Conservation (phyloP, 2,888 invertebrate genomes). For the Tethea ocularis region DNA sequence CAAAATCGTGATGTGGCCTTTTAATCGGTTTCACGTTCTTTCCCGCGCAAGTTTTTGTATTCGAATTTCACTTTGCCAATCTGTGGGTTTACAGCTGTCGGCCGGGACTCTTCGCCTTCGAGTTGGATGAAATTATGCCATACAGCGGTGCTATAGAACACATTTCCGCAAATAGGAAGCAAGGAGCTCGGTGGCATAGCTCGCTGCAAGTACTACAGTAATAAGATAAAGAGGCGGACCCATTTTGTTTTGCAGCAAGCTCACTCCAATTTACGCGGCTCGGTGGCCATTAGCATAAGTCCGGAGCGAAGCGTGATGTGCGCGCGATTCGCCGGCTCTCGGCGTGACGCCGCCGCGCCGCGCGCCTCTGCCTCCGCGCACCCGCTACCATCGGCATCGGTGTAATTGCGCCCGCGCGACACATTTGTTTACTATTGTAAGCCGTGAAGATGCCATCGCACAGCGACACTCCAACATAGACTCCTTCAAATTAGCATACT, state of each 20-base stretch:
- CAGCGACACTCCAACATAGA: constrained; percentile 61
- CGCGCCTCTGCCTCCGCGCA: constrained; percentile 34
- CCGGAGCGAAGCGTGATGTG: constrained; percentile 74
- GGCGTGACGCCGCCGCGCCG: constrained; percentile 58
- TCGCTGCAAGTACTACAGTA: constrained; percentile 61
- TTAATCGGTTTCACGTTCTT: constrained; percentile 83
- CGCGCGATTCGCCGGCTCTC: constrained; percentile 68
- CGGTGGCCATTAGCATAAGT: constrained; percentile 81
- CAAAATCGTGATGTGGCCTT: constrained; percentile 83
- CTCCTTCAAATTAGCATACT: constrained; percentile 78
- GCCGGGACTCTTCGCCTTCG: constrained; percentile 43
- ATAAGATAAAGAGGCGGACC: constrained; percentile 81
- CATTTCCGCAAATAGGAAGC: constrained; percentile 42
- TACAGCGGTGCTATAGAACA: constrained; percentile 52
- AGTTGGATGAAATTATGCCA: constrained; percentile 54
- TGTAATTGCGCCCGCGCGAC: constrained; percentile 78
- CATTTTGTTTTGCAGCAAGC: constrained; percentile 77
- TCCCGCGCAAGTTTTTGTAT: constrained; percentile 81
- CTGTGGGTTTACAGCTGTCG: constrained; percentile 64
- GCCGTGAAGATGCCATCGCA: constrained; percentile 81
- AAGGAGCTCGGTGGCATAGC: constrained; percentile 37
- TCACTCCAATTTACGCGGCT: constrained; percentile 81
- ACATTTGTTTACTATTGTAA: constrained; percentile 83
- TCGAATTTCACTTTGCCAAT: constrained; percentile 79
- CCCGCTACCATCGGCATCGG: constrained; percentile 22